Base-by-base conservation (phyloP, 2,113 vertebrate species). In the Brachypodius melanocephalos region DNA sequence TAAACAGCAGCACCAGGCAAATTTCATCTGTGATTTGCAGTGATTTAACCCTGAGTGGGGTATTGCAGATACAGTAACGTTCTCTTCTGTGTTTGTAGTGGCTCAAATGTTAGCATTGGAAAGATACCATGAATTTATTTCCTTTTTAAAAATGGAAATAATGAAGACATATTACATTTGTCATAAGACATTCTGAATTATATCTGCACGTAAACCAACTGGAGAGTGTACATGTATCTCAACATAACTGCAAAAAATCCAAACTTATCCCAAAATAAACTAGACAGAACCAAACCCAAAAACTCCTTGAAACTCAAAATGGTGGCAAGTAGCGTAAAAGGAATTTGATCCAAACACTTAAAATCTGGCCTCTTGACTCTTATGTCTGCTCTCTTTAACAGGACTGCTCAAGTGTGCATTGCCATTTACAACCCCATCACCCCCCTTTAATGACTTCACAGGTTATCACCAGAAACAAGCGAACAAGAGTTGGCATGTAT, bases 401-500 rank as follows among this genome's bases (percentile, higher is more conserved):
- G 18, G 46, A 25, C 16, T 68, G 45, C 19, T 73, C 32, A 46
- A 46, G 17, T 6, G 20, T 59, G 34, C 17, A 6, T 7, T 29
- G 65, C 13, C 43, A 24, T 57, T 42, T 81, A 67, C 38, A 55
- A 59, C 18, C 21, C 25, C 63, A 51, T 12, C 29, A 24, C 24
- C 26, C 24, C 68, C 43, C n/a, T 43, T 49, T 43, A 77, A 81
- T 25, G 43, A 52, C 32, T 72, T 78, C 74, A 54, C 38, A 45
- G n/a, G 46, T 68, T 69, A 49, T 24, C 32, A 57, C 32, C 68
- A 80, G 42, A 74, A 88, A 31, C 11, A 65, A 34, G 58, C 89
- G 55, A 52, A 51, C 19, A 83, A 38, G 28, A 74, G 6, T 8
- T 4, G 3, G 34, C n/a, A 24, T 1, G 0, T 29, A 45, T 1